phyloP scores from a whole-genome alignment of 2,797 vertebrate species.

The Phalloptychus januarius region DNA sequence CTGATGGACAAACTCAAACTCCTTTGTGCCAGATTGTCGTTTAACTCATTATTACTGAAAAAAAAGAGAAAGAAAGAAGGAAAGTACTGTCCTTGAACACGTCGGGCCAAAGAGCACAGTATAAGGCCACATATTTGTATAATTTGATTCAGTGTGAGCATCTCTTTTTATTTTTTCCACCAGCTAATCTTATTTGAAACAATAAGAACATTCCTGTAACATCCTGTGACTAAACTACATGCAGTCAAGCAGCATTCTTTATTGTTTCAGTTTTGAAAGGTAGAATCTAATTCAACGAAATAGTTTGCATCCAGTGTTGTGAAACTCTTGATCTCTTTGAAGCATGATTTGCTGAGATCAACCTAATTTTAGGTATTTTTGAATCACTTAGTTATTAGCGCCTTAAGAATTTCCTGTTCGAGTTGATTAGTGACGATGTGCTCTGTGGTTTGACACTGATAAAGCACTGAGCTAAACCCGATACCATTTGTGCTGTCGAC shows the following conservation, averaged over 20 bases:
- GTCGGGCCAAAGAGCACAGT: constrained; percentile 5
- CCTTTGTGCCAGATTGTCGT: background rate
- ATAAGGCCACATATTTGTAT: constrained; percentile 19
- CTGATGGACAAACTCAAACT: background rate
- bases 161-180: constrained; percentile 28
- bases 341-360: background rate
- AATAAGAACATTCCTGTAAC: constrained; percentile 37
- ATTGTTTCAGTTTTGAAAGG: background rate
- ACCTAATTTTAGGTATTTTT: background rate
- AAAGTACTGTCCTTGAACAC: background rate
- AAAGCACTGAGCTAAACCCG: constrained; percentile 61
- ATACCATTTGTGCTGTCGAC: constrained; percentile 72
- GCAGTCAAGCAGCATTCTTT: constrained; percentile 23
- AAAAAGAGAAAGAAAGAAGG: background rate
- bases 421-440: constrained; percentile 1
- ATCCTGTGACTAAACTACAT: constrained; percentile 48
- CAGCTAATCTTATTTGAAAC: constrained; percentile 52
- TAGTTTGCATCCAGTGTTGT: constrained; percentile 19
- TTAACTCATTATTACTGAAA: background rate
- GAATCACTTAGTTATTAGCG: background rate
- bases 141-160: constrained; percentile 27
- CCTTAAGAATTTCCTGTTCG: constrained; percentile 6
- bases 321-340: constrained; percentile 19
- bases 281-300: background rate
- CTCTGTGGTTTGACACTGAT: constrained; percentile 35